Evolutionary conservation across 2,113 vertebrate genomes (phyloP), one percentile per base, ranked within the genome.

Genomic region (Rhinoptilus africanus): DNA sequence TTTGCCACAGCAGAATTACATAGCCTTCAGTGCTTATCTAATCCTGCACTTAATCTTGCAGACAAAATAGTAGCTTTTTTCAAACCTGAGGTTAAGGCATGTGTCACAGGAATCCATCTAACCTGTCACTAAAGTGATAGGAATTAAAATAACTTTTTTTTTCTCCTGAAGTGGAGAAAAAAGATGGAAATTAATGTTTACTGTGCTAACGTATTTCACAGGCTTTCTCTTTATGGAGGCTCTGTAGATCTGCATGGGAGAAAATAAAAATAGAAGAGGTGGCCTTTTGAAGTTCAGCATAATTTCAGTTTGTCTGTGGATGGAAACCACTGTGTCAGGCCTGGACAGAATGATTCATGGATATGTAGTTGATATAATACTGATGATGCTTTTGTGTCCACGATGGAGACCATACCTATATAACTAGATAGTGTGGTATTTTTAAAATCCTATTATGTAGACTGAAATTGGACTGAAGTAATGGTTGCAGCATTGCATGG

Each of bases 21-120:
- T 92, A 56, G 37, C 80, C 48, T 86, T 83, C 45, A 22, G 16
- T 76, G 28, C 12, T 85, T 85, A 21, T 30, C 48, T 93, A 75
- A 80, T 77, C 43, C 39, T 50, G 26, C 24, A 34, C 28, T 89
- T 93, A 86, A 89, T 82, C 48, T 84, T 85, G 50, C 48, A 96
- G 41, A 43, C 39, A 78, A 66, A 88, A 86, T 9, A 68, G 30
- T 76, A 72, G 30, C 0, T 5, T 75, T 77, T 96, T 71, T 34
- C 12, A 83, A 93, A 72, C 34, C 48, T 45, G 37, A 69, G 14
- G 23, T 86, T 81, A 23, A 28, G 74, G n/a, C 47, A 67, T 6
- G 14, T 32, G 37, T 48, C 43, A 60, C 10, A 75, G 45, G 30
- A 91, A 78, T 68, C 32, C 28, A 75, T 57, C 47, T n/a, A 79